Evolutionary conservation across 2,888 invertebrate species (phyloP), one percentile per base, ranked within the genome.

Genomic region (Entomobrya proxima): DNA sequence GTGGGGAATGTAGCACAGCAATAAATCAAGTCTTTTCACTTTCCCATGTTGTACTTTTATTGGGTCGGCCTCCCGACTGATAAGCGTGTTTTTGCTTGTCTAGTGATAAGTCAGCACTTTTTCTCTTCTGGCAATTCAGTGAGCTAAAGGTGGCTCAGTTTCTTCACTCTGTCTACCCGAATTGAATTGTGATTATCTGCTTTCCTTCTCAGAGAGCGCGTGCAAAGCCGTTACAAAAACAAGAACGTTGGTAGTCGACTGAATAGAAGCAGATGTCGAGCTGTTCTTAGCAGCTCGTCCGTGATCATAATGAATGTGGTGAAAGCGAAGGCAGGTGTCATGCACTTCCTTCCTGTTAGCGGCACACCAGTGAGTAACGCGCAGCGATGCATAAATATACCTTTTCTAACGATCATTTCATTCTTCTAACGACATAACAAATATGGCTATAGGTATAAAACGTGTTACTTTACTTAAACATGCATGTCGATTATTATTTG

Each of bases 251-350:
- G 52, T 15, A 52, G 5, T n/a, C n/a, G n/a, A 11, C 44, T 52
- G 52, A 72, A 27, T n/a, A 18, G 44, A 27, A 77, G 61, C 61
- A 61, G 77, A 77, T 61, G 77, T 75, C 44, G 61, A 35, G 7
- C 32, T n/a, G 61, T 32, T 64, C 64, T 50, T 50, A 9, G 21
- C 67, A 21, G 44, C 35, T 50, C 37, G 27, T 37, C 32, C 40
- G 35, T 69, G 79, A 35, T 79, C 52, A 69, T 55, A 69, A 79
- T 79, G 78, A 77, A 58, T 61, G 61, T 77, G 61, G 78, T 50
- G 67, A 79, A 69, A 69, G 79, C 47, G 72, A 72, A 67, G 50
- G 55, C 72, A 80, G 80, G 80, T 80, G 80, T 72, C 58, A 69
- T 40, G 72, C 80, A 72, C 80, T 80, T 69, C 55, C 50, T 78